Conservation (phyloP, 2,113 vertebrate genomes). For the Prunella himalayana region DNA sequence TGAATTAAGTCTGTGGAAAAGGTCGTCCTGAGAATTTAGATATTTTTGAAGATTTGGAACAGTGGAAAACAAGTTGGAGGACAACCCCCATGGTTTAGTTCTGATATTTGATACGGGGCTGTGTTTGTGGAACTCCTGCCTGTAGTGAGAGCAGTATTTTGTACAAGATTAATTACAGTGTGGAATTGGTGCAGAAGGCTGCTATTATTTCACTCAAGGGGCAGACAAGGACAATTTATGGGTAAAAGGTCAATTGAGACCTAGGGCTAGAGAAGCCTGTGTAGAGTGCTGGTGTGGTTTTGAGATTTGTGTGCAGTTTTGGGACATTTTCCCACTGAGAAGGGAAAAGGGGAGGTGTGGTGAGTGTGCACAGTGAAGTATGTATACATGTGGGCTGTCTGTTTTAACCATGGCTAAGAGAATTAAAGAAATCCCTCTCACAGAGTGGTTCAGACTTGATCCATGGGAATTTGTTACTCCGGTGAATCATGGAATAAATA, state of each 20-base stretch:
- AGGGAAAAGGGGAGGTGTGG: not conserved
- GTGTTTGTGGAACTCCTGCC: not conserved
- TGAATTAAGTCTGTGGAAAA: not conserved
- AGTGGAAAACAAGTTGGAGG: not conserved
- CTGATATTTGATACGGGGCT: not conserved
- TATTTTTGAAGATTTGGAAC: not conserved
- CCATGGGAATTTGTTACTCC: not conserved
- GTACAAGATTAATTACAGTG: not conserved
- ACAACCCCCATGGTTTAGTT: not conserved
- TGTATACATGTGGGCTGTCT: not conserved
- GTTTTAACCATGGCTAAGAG: not conserved
- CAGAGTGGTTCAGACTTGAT: not conserved
- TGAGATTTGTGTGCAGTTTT: not conserved
- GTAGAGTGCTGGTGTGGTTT: not conserved
- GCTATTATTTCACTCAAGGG: not conserved
- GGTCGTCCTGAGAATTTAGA: accelerated
- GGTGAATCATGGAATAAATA: not conserved
- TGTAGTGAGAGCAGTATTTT: not conserved
- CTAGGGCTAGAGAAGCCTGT: not conserved
- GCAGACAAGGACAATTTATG: not conserved
- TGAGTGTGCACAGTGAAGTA: not conserved
- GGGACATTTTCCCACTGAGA: not conserved
- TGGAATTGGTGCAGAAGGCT: not conserved
- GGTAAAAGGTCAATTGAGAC: not conserved
- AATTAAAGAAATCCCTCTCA: not conserved